Conservation (phyloP, 2,888 invertebrate species). For the Athrips mouffetella region DNA sequence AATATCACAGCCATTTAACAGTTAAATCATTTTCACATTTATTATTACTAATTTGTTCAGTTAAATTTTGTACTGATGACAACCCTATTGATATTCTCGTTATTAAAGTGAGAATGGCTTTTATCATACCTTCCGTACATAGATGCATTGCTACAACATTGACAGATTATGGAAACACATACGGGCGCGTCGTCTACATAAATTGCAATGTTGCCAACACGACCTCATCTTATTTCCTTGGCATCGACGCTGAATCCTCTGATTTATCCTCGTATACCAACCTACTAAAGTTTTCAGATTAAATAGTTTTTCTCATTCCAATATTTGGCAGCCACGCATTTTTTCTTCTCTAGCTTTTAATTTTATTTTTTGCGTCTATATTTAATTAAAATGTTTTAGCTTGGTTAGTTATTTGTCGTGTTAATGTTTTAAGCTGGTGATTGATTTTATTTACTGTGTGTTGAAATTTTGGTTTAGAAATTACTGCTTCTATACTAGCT, state of each 20-base stretch:
- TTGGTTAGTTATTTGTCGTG: conserved; percentile 3
- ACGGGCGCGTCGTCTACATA: conserved; percentile 27
- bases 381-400: conserved; percentile 14
- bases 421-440: background rate
- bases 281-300: conserved; percentile 73
- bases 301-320: conserved; percentile 69
- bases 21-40: too few relatives aligned
- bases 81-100: background rate
- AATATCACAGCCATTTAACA: too few relatives aligned
- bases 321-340: conserved; percentile 51
- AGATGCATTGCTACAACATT: conserved; percentile 17
- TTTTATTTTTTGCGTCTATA: conserved; percentile 10
- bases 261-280: conserved; percentile 66
- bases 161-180: conserved; percentile 40
- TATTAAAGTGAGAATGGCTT: background rate
- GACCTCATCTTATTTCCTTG: conserved; percentile 75
- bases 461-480: background rate
- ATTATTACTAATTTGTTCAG: too few relatives aligned
- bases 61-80: too few relatives aligned
- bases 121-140: background rate
- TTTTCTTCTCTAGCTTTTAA: conserved; percentile 24
- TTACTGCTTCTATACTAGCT: background rate
- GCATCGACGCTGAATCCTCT: conserved; percentile 66
- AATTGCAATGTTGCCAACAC: conserved; percentile 66
- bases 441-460: background rate